Base-by-base conservation (phyloP, 2,113 vertebrate species). In the Eurystomus gularis region DNA sequence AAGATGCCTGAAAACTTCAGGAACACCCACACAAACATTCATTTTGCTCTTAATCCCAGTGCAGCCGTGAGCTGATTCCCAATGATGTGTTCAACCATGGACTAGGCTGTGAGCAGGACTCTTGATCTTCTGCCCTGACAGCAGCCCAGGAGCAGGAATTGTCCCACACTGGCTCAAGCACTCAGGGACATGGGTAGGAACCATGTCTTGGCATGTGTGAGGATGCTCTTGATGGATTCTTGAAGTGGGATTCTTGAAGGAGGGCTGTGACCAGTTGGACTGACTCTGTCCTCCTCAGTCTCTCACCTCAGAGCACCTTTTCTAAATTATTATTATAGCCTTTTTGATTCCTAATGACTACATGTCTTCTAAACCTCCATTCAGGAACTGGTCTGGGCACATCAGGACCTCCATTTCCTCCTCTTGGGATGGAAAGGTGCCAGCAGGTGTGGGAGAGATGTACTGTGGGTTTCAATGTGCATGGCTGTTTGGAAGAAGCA, bases 141-240 rank as follows among this genome's bases (percentile, higher is more conserved):
- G 54, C 31, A 58, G 51, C 80, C n/a, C 6, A 1, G 37, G 16
- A 66, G 35, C 51, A 54, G 61, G 72, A 86, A 84, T 57, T 64
- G 51, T 51, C 78, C 40, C 58, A 57, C 1, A 2, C 29, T 60
- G 85, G 21, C 25, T 66, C 2, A 6, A 42, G 10, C 0, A 0
- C 25, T n/a, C 3, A 1, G 39, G 14, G 25, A 39, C 6, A 0
- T 35, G 73, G 40, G 57, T 52, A 87, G 70, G 55, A 82, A 4
- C 10, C 0, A 0, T n/a, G 42, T 31, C 16, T 10, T 18, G 17
- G 33, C n/a, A 1, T 11, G 13, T n/a, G 60, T 85, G 73, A 35
- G 17, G 48, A 35, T 64, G 61, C 46, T 81, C n/a, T n/a, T n/a
- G n/a, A n/a, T n/a, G n/a, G n/a, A n/a, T n/a, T n/a, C n/a, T n/a